These are phyloP conservation scores for Bovichtus diacanthus DNA, from an alignment of 2,797 vertebrate species.

Conservation along the genomic window DNA sequence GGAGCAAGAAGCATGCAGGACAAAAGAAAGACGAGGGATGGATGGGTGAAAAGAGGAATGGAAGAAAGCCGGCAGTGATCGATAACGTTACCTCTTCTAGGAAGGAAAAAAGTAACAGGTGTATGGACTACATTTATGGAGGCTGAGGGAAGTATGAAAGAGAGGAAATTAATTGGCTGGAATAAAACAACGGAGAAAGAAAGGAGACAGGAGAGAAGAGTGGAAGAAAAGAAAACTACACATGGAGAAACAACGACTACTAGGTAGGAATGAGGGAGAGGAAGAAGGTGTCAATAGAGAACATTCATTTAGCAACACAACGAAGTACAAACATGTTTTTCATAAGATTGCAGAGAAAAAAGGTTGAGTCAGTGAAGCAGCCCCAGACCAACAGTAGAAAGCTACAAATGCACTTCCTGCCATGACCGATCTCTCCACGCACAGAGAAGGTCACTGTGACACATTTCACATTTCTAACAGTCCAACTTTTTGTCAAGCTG, in stretches of 20 bases:
- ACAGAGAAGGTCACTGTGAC: slow-evolving; percentile 49
- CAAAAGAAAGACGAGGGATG: neutral
- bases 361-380: neutral
- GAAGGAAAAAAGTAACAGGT: neutral
- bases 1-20: neutral
- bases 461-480: slow-evolving; percentile 33
- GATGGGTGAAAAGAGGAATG: neutral
- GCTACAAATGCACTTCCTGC: neutral
- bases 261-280: neutral
- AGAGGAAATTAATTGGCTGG: neutral
- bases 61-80: neutral
- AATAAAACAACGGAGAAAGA: neutral
- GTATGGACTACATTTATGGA: neutral
- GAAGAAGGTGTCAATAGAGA: neutral
- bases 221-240: neutral
- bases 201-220: neutral
- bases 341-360: neutral
- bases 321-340: neutral
- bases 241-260: neutral
- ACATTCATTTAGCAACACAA: neutral
- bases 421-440: neutral
- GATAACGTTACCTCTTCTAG: neutral
- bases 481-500: slow-evolving; percentile 25
- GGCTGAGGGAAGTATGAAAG: neutral
- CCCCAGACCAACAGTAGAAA: neutral